Evolutionary conservation across 2,113 vertebrate species (phyloP).

Genomic region (Bubo bubo): DNA sequence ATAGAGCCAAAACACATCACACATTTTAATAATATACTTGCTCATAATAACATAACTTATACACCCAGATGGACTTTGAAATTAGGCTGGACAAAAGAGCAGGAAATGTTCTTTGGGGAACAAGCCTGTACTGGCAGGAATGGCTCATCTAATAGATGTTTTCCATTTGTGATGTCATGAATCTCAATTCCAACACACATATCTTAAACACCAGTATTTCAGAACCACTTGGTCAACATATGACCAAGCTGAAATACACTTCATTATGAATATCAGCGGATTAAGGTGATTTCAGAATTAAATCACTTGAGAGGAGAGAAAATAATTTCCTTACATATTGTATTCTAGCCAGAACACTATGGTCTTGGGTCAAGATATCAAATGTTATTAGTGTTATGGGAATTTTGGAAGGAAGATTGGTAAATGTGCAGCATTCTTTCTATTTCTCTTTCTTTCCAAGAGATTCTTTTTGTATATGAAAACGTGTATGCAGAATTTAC

Average conservation of each 20-base stretch:
- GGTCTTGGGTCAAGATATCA: background rate
- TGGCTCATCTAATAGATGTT: background rate
- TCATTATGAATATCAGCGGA: background rate
- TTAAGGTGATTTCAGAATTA: background rate
- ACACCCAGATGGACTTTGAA: background rate
- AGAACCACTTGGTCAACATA: background rate
- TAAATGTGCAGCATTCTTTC: background rate
- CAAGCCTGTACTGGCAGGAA: background rate
- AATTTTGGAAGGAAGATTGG: constrained; percentile 9
- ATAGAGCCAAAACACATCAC: background rate
- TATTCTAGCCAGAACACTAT: background rate
- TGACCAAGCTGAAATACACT: background rate
- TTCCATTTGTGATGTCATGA: background rate
- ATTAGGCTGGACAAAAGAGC: background rate
- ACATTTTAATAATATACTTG: background rate
- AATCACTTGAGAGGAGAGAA: background rate
- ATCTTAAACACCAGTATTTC: background rate
- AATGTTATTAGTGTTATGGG: background rate
- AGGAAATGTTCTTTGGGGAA: background rate
- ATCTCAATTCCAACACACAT: background rate
- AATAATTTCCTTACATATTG: background rate
- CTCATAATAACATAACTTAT: background rate
- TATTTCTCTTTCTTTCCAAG: background rate
- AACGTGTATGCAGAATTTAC: background rate
- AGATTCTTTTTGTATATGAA: background rate